Percentiles rank a stretch among this genome's conserved stretches.
Evolutionary conservation across 2,888 invertebrate genomes (phyloP).

Genomic region (Chesias legatella): DNA sequence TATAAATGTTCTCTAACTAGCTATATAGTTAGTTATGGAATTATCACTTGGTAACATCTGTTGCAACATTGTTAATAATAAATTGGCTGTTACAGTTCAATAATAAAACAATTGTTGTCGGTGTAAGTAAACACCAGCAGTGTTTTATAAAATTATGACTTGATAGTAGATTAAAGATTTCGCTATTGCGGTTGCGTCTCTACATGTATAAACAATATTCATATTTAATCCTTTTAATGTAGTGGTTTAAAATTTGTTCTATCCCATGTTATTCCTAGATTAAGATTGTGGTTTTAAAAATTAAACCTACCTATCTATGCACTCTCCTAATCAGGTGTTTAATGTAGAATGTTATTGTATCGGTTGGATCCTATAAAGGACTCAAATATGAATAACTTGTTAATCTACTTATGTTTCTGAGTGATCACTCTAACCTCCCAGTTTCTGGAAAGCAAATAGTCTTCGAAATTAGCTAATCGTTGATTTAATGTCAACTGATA

Average conservation of each 20-base stretch:
- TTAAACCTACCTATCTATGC: slow-evolving; percentile 62
- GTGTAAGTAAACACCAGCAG: slow-evolving; percentile 11
- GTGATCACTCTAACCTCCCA: too few species aligned
- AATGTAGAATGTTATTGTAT: slow-evolving; percentile 36
- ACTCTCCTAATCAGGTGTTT: slow-evolving; percentile 47
- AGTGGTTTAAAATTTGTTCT: slow-evolving; percentile 55
- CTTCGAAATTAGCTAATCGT: too few species aligned
- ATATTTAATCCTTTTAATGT: slow-evolving; percentile 55
- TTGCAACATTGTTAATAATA: slow-evolving; percentile 47
- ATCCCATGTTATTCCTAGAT: slow-evolving; percentile 56
- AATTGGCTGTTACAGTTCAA: slow-evolving; percentile 23
- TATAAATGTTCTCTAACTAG: slow-evolving; percentile 64
- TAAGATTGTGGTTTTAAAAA: slow-evolving; percentile 64
- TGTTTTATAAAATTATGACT: slow-evolving; percentile 20
- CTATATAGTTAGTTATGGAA: slow-evolving; percentile 58
- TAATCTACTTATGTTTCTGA: too few species aligned
- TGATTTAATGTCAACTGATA: too few species aligned
- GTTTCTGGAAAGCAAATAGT: too few species aligned
- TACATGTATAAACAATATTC: slow-evolving; percentile 41
- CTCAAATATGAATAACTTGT: too few species aligned
- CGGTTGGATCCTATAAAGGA: slow-evolving; percentile 1
- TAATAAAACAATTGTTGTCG: slow-evolving; percentile 21
- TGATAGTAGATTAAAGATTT: slow-evolving; percentile 24
- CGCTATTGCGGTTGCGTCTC: slow-evolving; percentile 31
- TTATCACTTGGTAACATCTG: slow-evolving; percentile 66